These are phyloP conservation scores for Ganaspis sp. DNA, from an alignment of 1,140 invertebrate genomes.

Conservation along the genomic window DNA sequence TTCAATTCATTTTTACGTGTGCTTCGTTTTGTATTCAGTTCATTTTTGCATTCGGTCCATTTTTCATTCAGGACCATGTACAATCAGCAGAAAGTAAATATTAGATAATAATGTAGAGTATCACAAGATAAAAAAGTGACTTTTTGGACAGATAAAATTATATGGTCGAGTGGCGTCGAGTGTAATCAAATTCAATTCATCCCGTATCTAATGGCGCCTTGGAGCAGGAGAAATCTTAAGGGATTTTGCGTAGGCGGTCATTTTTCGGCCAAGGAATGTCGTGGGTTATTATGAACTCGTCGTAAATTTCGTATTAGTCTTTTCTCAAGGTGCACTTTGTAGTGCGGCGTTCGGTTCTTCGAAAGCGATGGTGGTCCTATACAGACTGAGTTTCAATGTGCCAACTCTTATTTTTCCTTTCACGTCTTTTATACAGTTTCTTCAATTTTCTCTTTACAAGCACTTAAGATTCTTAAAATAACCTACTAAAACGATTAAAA, in stretches of 20 bases:
- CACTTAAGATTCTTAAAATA: no score
- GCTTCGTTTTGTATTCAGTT: no score
- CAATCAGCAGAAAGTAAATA: slow-evolving; percentile 29
- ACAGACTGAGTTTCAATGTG: no score
- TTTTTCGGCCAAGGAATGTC: slow-evolving; percentile 53
- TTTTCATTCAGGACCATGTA: no score
- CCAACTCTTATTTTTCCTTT: no score
- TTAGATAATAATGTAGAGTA: slow-evolving; percentile 29
- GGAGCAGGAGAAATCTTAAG: background rate
- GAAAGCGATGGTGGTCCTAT: slow-evolving; percentile 8
- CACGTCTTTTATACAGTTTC: no score
- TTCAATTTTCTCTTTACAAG: no score
- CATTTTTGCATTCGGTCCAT: no score
- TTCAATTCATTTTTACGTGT: no score
- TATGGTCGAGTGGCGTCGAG: slow-evolving; percentile 43
- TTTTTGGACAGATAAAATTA: slow-evolving; percentile 65
- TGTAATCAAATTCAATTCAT: slow-evolving; percentile 65
- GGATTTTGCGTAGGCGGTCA: slow-evolving; percentile 52
- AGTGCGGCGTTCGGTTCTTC: background rate
- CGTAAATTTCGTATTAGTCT: slow-evolving; percentile 58
- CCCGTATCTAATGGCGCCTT: slow-evolving; percentile 49
- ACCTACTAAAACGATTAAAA: no score
- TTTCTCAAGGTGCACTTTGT: slow-evolving; percentile 35
- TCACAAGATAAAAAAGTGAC: background rate
- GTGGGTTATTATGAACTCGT: slow-evolving; percentile 60